Base-by-base conservation (phyloP, 2,888 invertebrate species). In the Dusona sp. region DNA sequence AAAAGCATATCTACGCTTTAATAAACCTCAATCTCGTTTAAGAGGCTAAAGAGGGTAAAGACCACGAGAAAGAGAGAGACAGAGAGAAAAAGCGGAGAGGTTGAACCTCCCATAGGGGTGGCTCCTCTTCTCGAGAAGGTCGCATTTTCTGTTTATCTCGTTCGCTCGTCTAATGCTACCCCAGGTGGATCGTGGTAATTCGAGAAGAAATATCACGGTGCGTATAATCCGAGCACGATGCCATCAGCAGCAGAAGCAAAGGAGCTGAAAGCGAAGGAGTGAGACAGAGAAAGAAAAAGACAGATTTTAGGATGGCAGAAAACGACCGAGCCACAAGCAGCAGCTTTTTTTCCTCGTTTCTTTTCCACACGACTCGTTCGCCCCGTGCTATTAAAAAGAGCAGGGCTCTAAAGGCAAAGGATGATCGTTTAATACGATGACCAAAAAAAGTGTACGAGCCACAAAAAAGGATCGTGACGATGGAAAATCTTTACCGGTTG, bases 11-110 rank as follows among this genome's bases (percentile, higher is more conserved):
- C 29, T 86, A 84, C 87, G 86, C 87, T 84, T 89, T 90, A 88
- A 89, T 89, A 89, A 90, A 90, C 89, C 86, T 74, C 85, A 81
- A 75, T 82, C 85, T 84, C 85, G 85, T 86, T 88, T 89, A 61
- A 79, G 74, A 48, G 72, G 42, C 73, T 36, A 48, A 61, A 45
- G 33, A 48, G 48, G 25, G 68, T 42, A 67, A 68, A 78, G 64
- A 25, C 6, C 6, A 8, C 61, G 33, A 78, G 48, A 81, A 70
- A 73, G 83, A 48, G 38, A 67, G 65, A 48, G 68, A 83, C 57
- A 61, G 83, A 42, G 22, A 70, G 79, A 25, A 65, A 22, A 70
- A 79, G 74, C n/a, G 45, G 57, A 57, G 79, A 68, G 68, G 64
- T 45, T 79, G 64, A 84, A 82, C 65, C 82, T 70, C 64, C 48